Conservation (phyloP, 2,888 invertebrate genomes). For the Ophion costatus region DNA sequence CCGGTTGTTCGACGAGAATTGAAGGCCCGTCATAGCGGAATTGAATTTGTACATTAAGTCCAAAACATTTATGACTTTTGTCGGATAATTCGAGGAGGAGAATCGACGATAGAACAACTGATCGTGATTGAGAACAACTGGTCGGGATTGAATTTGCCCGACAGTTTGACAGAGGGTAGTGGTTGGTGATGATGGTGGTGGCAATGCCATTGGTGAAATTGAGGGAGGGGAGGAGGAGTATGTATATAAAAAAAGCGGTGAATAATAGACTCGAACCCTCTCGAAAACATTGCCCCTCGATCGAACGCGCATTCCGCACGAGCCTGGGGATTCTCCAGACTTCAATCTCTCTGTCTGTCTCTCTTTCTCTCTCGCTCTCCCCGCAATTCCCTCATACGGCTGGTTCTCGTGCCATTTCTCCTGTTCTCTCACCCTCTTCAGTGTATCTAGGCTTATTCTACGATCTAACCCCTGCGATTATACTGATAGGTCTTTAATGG, state of each 20-base stretch:
- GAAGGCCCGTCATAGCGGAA: neutral
- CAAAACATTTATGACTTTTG: neutral
- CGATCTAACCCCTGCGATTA: slow-evolving; percentile 66
- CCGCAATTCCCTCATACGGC: slow-evolving; percentile 43
- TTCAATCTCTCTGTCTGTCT: slow-evolving; percentile 68
- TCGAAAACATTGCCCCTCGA: slow-evolving; percentile 80
- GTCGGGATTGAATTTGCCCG: slow-evolving; percentile 80
- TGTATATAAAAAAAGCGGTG: slow-evolving; percentile 80
- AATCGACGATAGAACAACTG: slow-evolving; percentile 10
- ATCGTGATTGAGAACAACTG: slow-evolving; percentile 80
- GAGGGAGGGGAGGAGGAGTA: slow-evolving; percentile 54
- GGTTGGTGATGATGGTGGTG: slow-evolving; percentile 57
- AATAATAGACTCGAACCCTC: slow-evolving; percentile 83
- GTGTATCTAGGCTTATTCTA: slow-evolving; percentile 68
- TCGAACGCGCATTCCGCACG: slow-evolving; percentile 74
- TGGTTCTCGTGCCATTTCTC: slow-evolving; percentile 59
- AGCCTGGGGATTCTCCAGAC: slow-evolving; percentile 62
- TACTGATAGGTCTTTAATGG: slow-evolving; percentile 69
- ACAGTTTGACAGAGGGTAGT: slow-evolving; percentile 79
- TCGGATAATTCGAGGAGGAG: slow-evolving; percentile 18
- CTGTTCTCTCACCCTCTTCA: slow-evolving; percentile 55
- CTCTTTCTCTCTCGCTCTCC: slow-evolving; percentile 28
- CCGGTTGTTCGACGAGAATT: neutral
- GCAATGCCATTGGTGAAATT: slow-evolving; percentile 48
- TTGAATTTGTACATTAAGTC: slow-evolving; percentile 1